Evolutionary conservation across 2,797 vertebrate species (phyloP), one percentile per base, ranked within the genome.

Genomic region (Phoeniculus purpureus): DNA sequence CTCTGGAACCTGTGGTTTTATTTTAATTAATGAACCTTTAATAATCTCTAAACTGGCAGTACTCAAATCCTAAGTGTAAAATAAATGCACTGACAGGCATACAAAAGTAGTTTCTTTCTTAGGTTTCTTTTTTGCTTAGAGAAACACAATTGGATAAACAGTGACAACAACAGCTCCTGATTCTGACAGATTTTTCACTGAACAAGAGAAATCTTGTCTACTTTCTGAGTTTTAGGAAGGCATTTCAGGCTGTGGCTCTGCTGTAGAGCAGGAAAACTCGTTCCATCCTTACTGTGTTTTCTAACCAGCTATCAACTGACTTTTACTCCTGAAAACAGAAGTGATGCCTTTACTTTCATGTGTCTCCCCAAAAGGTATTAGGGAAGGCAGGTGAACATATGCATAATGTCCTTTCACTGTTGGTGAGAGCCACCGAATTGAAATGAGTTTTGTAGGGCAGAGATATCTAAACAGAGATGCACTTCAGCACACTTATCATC

Each of bases 81-180:
- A 51, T 15, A 67, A 50, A 85, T 32, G 8, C 6, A 22, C 19
- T 25, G 8, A 2, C 21, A 75, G 9, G 9, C 12, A 47, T 31
- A 18, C 1, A 71, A 81, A 43, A 0, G 1, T 16, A 15, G 0
- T 0, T 0, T 13, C 27, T 40, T 77, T 37, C 47, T 60, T 43
- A 37, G 7, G 3, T 77, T 66, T 4, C 1, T 34, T 19, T 73
- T 76, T 71, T 34, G 25, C 18, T 31, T 27, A 52, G 13, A 22
- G 27, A 80, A 81, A 71, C 5, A 25, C 0, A 1, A 51, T 19
- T 10, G 15, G 43, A 61, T 72, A 76, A 43, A n/a, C 56, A 62
- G 13, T 32, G 22, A 40, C 31, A 47, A 15, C 10, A 70, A 75
- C 31, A 34, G 40, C 31, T 20, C 1, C 7, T 54, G 7, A 43